These are phyloP conservation scores for Helicoverpa armigera DNA, from an alignment of 1,140 invertebrate genomes.

Conservation along the genomic window DNA sequence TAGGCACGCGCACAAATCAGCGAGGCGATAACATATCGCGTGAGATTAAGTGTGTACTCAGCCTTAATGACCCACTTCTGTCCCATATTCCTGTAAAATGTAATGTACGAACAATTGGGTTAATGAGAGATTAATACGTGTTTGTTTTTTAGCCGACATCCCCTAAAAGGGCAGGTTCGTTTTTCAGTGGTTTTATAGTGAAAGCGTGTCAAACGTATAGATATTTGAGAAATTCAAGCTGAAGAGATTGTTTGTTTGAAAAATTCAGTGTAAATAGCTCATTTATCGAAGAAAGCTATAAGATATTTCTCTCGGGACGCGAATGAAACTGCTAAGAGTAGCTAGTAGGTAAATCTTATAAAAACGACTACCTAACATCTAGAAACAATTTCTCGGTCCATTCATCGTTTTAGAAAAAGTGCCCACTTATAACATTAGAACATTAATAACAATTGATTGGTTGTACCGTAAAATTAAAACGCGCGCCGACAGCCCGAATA, in stretches of 20 bases:
- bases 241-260: too few relatives aligned
- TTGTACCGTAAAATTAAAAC: conserved; percentile 36
- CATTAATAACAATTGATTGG: conserved; percentile 1
- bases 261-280: too few relatives aligned
- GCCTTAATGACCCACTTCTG: conserved; percentile 8
- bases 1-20: neutral
- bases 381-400: neutral
- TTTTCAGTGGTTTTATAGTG: too few relatives aligned
- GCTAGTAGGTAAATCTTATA: too few relatives aligned
- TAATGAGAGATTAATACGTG: neutral
- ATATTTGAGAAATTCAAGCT: too few relatives aligned
- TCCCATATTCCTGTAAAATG: conserved; percentile 3
- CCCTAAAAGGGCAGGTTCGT: too few relatives aligned
- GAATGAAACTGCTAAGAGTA: too few relatives aligned
- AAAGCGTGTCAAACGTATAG: too few relatives aligned
- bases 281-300: too few relatives aligned
- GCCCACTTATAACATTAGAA: neutral
- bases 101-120: neutral
- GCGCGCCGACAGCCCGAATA: conserved; percentile 27
- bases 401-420: neutral
- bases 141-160: too few relatives aligned
- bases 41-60: neutral
- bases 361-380: neutral
- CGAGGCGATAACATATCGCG: neutral
- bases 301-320: too few relatives aligned